phyloP scores from a whole-genome alignment of 2,113 vertebrate genomes.

The human region GRCh38 chr11:131560001-131560500 shows the following conservation, averaged over 20 bases:
- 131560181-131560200: neutral
- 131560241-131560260: neutral
- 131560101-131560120: neutral
- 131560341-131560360: slow-evolving; percentile 62
- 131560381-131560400: slow-evolving; percentile 57
- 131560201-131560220: neutral
- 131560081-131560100: neutral
- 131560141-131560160: neutral
- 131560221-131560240: neutral
- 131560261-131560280: neutral
- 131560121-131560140: neutral
- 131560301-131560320: neutral
- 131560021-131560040: neutral
- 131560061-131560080: neutral
- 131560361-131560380: slow-evolving; percentile 62
- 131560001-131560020: neutral
- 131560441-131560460: slow-evolving; percentile 60
- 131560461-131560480: slow-evolving; percentile 43
- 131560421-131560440: slow-evolving; percentile 66
- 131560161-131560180: neutral
- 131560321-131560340: slow-evolving; percentile 15
- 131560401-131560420: slow-evolving; percentile 62
- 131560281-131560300: slow-evolving; percentile 35
- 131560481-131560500: slow-evolving; percentile 52
- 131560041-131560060: neutral